Percentiles rank a stretch among this genome's conserved stretches.
Conservation (phyloP, 2,113 vertebrate genomes). For the Microtus ochrogaster region DNA sequence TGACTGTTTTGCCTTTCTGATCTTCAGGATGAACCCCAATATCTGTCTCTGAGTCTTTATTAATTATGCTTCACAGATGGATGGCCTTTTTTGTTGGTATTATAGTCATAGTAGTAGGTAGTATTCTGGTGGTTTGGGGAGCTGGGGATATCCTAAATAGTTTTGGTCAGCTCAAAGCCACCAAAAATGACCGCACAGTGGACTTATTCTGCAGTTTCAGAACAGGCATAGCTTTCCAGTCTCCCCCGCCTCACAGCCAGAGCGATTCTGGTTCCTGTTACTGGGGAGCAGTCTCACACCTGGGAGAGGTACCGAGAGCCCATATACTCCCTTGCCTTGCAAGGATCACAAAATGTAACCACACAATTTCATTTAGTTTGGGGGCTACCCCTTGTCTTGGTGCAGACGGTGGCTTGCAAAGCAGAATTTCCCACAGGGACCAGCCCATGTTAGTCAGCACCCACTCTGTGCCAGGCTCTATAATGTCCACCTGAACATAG, state of each 20-base stretch:
- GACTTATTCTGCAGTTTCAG: not conserved
- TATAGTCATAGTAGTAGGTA: not conserved
- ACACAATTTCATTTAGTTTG: not conserved
- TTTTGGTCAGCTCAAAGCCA: not conserved
- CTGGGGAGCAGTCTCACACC: not conserved
- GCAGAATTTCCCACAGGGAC: not conserved
- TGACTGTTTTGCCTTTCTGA: no score
- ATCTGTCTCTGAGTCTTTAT: no score
- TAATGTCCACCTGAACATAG: not conserved
- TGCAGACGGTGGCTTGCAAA: not conserved
- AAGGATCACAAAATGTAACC: rapidly evolving
- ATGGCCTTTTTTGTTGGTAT: not conserved
- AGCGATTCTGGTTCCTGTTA: not conserved
- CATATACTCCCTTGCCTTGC: not conserved
- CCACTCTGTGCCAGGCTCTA: not conserved
- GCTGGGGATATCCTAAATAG: no score
- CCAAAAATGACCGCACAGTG: not conserved
- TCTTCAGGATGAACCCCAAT: no score
- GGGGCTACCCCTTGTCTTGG: not conserved
- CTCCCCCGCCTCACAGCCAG: not conserved
- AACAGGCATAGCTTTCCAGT: not conserved
- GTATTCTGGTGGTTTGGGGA: not conserved
- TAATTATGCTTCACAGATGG: no score
- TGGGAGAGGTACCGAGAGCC: rapidly evolving
- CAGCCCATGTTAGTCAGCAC: no score